Conservation (phyloP, 2,888 invertebrate species). For the Nemoura dubitans region DNA sequence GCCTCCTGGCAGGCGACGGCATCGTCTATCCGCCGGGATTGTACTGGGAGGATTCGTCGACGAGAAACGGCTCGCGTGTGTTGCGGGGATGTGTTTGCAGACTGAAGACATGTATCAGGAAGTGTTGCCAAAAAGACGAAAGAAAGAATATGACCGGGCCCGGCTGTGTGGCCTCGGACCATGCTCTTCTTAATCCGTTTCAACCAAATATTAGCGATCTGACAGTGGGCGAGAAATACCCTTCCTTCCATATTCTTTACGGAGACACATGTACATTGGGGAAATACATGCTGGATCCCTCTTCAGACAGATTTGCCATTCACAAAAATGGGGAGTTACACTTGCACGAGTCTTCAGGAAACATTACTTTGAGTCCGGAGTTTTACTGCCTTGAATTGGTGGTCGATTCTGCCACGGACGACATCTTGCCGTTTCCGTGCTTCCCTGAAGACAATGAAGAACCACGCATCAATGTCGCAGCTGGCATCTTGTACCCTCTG, state of each 20-base stretch:
- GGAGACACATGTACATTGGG: slow-evolving; percentile 51
- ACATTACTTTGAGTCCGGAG: not conserved
- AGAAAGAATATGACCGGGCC: not conserved
- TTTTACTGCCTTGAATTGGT: slow-evolving; percentile 46
- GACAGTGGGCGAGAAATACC: not conserved
- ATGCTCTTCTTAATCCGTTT: not conserved
- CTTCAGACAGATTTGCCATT: slow-evolving; percentile 54
- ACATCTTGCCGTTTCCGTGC: slow-evolving; percentile 32
- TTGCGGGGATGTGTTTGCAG: slow-evolving; percentile 58
- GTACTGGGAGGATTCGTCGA: slow-evolving; percentile 24
- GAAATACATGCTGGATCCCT: slow-evolving; percentile 53
- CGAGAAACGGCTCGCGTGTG: not conserved
- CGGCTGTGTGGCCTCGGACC: not conserved
- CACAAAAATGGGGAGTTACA: slow-evolving; percentile 55
- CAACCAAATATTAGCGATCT: not conserved
- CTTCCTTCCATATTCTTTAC: not conserved
- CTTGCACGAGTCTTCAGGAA: not conserved
- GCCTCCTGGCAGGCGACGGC: not conserved
- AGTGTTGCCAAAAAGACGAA: slow-evolving; percentile 57
- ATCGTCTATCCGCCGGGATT: slow-evolving; percentile 37
- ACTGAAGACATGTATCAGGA: slow-evolving; percentile 58
- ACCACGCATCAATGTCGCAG: not conserved
- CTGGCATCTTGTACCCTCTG: slow-evolving; percentile 49
- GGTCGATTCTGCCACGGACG: not conserved
- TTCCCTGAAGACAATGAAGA: slow-evolving; percentile 25